These are phyloP conservation scores for Peribatodes rhomboidaria DNA, from an alignment of 2,888 invertebrate species.

Conservation along the genomic window DNA sequence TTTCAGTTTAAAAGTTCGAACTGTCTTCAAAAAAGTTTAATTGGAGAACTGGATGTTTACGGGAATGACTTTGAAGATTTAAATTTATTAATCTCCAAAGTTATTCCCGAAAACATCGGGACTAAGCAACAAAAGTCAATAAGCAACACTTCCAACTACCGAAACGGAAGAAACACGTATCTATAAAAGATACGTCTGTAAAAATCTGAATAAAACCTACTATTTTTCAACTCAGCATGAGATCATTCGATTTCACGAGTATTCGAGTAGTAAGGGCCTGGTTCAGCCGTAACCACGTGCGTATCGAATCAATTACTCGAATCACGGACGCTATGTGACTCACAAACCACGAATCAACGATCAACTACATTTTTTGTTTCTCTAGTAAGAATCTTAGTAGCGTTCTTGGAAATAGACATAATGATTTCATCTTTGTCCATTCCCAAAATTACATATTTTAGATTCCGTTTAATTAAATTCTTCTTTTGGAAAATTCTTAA, in stretches of 20 bases:
- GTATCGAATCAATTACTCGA: conserved; percentile 29
- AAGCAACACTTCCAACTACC: not conserved
- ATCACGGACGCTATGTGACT: conserved; percentile 20
- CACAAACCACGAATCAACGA: conserved; percentile 5
- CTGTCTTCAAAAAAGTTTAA: too few relatives aligned
- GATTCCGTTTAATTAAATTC: not conserved
- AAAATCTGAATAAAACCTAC: not conserved
- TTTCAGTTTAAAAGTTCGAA: too few relatives aligned
- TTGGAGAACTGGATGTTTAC: too few relatives aligned
- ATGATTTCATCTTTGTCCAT: conserved; percentile 10
- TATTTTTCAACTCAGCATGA: not conserved
- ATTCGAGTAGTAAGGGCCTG: conserved; percentile 11
- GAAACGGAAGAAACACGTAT: not conserved
- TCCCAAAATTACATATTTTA: not conserved
- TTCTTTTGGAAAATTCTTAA: not conserved
- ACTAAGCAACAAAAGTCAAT: too few relatives aligned
- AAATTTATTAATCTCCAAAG: too few relatives aligned
- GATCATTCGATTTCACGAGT: conserved; percentile 10
- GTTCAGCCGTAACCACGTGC: conserved; percentile 20
- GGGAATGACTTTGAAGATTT: too few relatives aligned
- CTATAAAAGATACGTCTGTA: too few relatives aligned
- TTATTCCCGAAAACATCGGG: too few relatives aligned
- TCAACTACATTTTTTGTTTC: conserved; percentile 10
- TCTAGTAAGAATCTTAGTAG: not conserved
- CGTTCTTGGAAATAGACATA: not conserved